Conservation (phyloP, 2,888 invertebrate species). For the Calliscelio sp. region DNA sequence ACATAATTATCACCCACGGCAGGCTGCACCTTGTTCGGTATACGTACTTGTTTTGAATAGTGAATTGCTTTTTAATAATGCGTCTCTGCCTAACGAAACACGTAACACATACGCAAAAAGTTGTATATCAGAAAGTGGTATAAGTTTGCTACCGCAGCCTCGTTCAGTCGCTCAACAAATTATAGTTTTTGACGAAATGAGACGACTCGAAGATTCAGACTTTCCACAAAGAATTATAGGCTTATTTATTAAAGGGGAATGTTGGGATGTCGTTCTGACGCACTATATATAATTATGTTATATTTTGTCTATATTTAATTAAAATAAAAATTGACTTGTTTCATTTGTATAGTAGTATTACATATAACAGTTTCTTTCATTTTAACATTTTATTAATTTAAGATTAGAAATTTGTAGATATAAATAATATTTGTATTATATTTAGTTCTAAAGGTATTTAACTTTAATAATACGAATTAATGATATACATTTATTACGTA, state of each 20-base stretch:
- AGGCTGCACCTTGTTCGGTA: slow-evolving; percentile 64
- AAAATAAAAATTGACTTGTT: too few relatives aligned
- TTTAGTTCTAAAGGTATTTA: too few relatives aligned
- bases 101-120: slow-evolving; percentile 56
- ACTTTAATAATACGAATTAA: too few relatives aligned
- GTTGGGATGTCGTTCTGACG: background rate
- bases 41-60: slow-evolving; percentile 39
- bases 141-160: slow-evolving; percentile 54
- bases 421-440: too few relatives aligned
- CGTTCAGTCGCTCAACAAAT: slow-evolving; percentile 69
- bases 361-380: too few relatives aligned
- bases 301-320: too few relatives aligned
- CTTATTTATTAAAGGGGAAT: slow-evolving; percentile 59
- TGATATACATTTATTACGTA: too few relatives aligned
- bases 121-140: slow-evolving; percentile 57
- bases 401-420: too few relatives aligned
- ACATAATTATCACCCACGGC: slow-evolving; percentile 73
- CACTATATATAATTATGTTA: too few relatives aligned
- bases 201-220: slow-evolving; percentile 44
- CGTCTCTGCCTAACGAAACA: slow-evolving; percentile 49
- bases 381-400: too few relatives aligned
- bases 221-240: slow-evolving; percentile 79
- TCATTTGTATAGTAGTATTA: too few relatives aligned
- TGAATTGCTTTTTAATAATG: slow-evolving; percentile 62
- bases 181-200: slow-evolving; percentile 73